These are phyloP conservation scores for Rhea americana DNA, from an alignment of 2,113 vertebrate genomes.

Conservation along the genomic window DNA sequence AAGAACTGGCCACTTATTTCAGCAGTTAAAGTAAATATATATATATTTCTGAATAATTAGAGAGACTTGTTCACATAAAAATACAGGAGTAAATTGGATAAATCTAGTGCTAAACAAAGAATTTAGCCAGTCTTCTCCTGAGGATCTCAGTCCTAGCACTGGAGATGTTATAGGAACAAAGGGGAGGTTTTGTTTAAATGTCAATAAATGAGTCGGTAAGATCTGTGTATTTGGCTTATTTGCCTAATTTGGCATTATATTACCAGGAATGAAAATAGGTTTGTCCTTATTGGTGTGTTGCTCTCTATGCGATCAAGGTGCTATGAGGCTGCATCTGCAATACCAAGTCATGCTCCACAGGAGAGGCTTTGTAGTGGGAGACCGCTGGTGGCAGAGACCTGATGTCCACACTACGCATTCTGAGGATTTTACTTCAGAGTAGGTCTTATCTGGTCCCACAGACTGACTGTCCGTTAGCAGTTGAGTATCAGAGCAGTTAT, in stretches of 20 bases:
- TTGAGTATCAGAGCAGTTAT: not conserved
- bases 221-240: not conserved
- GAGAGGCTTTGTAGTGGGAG: not conserved
- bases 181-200: not conserved
- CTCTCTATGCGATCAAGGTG: not conserved
- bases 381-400: not conserved
- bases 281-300: rapidly evolving
- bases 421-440: not conserved
- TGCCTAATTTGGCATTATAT: not conserved
- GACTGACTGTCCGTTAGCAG: not conserved
- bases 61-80: not conserved
- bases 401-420: not conserved
- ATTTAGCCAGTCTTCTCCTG: not conserved
- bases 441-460: not conserved
- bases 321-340: not conserved
- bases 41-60: not conserved
- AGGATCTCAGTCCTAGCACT: not conserved
- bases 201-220: not conserved
- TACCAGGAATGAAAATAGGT: rapidly evolving
- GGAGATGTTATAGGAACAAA: not conserved
- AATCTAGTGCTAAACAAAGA: not conserved
- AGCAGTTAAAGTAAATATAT: not conserved
- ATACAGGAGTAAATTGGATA: not conserved
- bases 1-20: not conserved
- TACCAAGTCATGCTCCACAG: rapidly evolving